phyloP scores from a whole-genome alignment of 2,797 vertebrate species.

The Gymnoscopelus braueri region DNA sequence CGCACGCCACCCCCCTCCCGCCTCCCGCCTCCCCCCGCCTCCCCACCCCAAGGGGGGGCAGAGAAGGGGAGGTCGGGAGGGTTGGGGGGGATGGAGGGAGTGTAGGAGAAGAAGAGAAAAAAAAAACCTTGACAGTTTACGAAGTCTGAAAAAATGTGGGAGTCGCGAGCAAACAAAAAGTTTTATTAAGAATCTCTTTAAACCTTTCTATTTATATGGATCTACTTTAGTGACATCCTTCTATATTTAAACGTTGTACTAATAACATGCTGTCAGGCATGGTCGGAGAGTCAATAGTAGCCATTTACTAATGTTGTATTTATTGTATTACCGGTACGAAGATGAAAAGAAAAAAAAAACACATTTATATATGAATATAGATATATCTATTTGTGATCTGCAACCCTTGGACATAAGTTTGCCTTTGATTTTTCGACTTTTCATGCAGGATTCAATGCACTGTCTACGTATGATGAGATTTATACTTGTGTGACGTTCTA shows the following conservation, averaged over 20 bases:
- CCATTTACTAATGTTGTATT: slow-evolving; percentile 85
- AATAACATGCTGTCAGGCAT: slow-evolving; percentile 81
- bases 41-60: neutral
- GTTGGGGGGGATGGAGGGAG: neutral
- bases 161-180: slow-evolving; percentile 61
- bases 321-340: slow-evolving; percentile 82
- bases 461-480: slow-evolving; percentile 72
- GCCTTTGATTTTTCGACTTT: slow-evolving; percentile 68
- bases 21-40: neutral
- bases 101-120: neutral
- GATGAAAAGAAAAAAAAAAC: slow-evolving; percentile 53
- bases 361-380: slow-evolving; percentile 80
- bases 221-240: slow-evolving; percentile 80
- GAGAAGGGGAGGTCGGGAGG: neutral
- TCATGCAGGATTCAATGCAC: slow-evolving; percentile 74
- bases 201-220: slow-evolving; percentile 80
- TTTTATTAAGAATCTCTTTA: slow-evolving; percentile 78
- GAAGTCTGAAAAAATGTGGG: slow-evolving; percentile 43
- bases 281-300: slow-evolving; percentile 78
- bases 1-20: neutral
- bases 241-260: slow-evolving; percentile 83
- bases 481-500: slow-evolving; percentile 75
- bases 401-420: slow-evolving; percentile 78
- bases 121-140: slow-evolving; percentile 18
- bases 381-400: slow-evolving; percentile 83